Percentiles rank a stretch among this genome's conserved stretches.
phyloP scores from a whole-genome alignment of 2,113 vertebrate genomes.

The Pimephales promelas region DNA sequence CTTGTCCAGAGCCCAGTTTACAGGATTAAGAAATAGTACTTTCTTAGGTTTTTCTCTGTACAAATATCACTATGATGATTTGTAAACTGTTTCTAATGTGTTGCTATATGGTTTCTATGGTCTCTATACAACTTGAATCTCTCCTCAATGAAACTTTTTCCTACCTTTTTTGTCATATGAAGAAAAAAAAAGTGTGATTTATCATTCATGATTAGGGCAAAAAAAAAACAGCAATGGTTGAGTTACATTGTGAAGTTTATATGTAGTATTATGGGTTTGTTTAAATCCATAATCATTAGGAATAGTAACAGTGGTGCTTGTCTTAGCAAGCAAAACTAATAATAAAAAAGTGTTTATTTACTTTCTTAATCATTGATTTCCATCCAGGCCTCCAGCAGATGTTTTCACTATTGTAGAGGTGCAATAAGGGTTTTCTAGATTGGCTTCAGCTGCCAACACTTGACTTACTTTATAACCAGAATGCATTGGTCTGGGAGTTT shows the following conservation, averaged over 20 bases:
- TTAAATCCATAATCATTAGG: background rate
- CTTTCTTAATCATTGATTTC: background rate
- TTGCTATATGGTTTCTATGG: too few species aligned
- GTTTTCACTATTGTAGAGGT: background rate
- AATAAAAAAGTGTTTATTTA: background rate
- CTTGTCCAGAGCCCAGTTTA: background rate
- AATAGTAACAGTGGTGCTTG: background rate
- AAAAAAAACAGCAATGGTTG: background rate
- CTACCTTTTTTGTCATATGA: background rate
- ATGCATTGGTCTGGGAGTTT: slow-evolving; percentile 13
- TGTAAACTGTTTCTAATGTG: background rate
- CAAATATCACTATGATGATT: background rate
- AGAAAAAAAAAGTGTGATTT: too few species aligned
- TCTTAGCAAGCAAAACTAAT: background rate
- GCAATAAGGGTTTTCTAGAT: slow-evolving; percentile 1
- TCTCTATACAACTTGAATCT: too few species aligned
- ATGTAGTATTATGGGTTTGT: background rate
- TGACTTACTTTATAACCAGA: slow-evolving; percentile 9
- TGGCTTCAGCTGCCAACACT: slow-evolving; percentile 26
- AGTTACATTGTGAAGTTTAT: background rate
- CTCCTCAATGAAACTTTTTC: too few species aligned
- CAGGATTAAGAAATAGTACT: background rate
- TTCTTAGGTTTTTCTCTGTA: background rate
- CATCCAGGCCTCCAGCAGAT: background rate
- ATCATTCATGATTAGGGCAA: background rate